Evolutionary conservation across 2,888 invertebrate species (phyloP), one percentile per base, ranked within the genome.

Genomic region (Perdita meconis): DNA sequence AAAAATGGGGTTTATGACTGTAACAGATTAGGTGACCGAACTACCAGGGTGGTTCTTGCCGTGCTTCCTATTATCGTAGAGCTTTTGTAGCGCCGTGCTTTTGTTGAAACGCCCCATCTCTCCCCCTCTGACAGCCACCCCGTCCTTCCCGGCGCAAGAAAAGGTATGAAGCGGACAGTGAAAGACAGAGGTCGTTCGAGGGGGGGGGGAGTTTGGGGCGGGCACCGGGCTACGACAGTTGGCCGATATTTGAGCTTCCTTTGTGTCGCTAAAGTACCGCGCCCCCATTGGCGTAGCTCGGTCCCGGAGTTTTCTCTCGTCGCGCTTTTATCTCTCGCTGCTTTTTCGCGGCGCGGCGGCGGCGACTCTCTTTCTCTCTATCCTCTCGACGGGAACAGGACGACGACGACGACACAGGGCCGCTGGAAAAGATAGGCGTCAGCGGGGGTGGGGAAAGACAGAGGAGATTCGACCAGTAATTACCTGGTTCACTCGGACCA

Each of bases 1-100:
- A 89, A 90, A 90, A 89, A 90, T 87, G 87, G 89, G 88, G 91
- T 91, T 91, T 91, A 91, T 90, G 89, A 90, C 91, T 90, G 90
- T 90, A 88, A 90, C 91, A 90, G 91, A 91, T 91, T 91, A 91
- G 90, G 88, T 87, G 84, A 85, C 87, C 88, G 84, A 87, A 84
- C 86, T 87, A 81, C 81, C 86, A 80, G 81, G 82, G 81, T 84
- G 79, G 80, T 84, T 85, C 84, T 82, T 86, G 80, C 76, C 76
- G 80, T 81, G 80, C 86, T 85, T 83, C 85, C 86, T 81, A 84
- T 84, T 83, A 85, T 84, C 78, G 78, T 75, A 34, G 79, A 81
- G 85, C 84, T 87, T 84, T 86, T 87, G 84, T 86, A 82, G 81
- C 70, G 75, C 76, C 69, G 69, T 81, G 86, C 86, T 85, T 85